Conservation (phyloP, 2,113 vertebrate genomes). For the Amblyopsis rosae region DNA sequence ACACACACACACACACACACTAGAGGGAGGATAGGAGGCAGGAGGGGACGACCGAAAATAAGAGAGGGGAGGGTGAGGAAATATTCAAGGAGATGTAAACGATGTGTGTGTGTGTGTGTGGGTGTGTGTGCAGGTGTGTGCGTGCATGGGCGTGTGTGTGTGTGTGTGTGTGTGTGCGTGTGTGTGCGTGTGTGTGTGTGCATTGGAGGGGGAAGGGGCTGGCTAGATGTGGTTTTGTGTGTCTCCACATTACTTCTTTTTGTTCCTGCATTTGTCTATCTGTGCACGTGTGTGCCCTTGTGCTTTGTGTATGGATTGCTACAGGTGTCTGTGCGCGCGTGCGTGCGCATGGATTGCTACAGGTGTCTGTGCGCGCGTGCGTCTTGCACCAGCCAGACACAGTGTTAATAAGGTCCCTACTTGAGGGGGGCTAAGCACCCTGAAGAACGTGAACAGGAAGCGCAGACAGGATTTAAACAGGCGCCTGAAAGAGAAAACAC, state of each 20-base stretch:
- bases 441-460: conserved; percentile 15
- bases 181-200: neutral
- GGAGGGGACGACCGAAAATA: conserved; percentile 21
- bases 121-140: neutral
- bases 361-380: too few species aligned
- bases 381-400: neutral
- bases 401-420: conserved; percentile 5
- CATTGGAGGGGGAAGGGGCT: neutral
- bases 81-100: conserved; percentile 11
- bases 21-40: conserved; percentile 24
- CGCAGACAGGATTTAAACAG: conserved; percentile 34
- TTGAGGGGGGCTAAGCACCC: neutral
- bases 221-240: neutral
- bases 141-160: conserved; percentile 2
- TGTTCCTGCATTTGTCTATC: neutral
- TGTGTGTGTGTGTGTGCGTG: neutral
- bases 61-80: conserved; percentile 22
- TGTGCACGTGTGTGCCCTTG: conserved; percentile 1
- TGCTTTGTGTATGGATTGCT: neutral
- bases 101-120: conserved; percentile 1
- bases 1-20: conserved; percentile 25
- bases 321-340: neutral
- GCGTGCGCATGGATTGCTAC: too few species aligned
- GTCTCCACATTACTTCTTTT: neutral
- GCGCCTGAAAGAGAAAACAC: conserved; percentile 49